A percentile compares a stretch with the other conserved stretches of the same genome.
Evolutionary conservation across 2,888 invertebrate genomes (phyloP).

Genomic region (Abscondita cerata): DNA sequence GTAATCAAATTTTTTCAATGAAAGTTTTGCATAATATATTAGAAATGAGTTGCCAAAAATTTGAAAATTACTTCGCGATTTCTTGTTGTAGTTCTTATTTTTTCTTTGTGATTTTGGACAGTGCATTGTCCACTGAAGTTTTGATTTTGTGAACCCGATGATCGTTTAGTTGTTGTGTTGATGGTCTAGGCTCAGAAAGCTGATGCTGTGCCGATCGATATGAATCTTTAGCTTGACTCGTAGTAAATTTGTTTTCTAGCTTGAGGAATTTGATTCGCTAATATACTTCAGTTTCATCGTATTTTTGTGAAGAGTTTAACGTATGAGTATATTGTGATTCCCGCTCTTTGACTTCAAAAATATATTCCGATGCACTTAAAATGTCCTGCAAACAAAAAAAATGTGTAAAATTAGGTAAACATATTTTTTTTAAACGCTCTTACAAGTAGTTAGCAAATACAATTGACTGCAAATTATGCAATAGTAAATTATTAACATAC

Average conservation of each 20-base stretch:
- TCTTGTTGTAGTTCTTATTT: conserved; percentile 1
- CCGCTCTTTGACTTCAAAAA: neutral
- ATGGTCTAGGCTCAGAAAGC: neutral
- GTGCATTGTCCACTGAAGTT: neutral
- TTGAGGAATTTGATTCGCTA: conserved; percentile 2
- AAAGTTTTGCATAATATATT: neutral
- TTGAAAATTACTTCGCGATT: neutral
- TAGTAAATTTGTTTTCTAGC: neutral
- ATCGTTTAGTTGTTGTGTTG: neutral
- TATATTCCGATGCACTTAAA: neutral
- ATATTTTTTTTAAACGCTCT: neutral
- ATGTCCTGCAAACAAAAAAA: conserved; percentile 4
- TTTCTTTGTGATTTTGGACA: conserved; percentile 2
- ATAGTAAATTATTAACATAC: too few relatives aligned
- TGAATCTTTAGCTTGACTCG: neutral
- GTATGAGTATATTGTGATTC: conserved; percentile 1
- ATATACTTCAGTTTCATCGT: neutral
- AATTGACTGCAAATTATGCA: too few relatives aligned
- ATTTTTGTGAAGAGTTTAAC: neutral
- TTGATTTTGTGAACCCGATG: neutral
- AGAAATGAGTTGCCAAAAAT: neutral
- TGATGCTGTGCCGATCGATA: neutral
- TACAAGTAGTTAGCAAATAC: neutral
- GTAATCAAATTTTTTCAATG: neutral
- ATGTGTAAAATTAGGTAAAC: neutral